Conservation (phyloP, 1,140 invertebrate species). For the Brachionus sp. region DNA sequence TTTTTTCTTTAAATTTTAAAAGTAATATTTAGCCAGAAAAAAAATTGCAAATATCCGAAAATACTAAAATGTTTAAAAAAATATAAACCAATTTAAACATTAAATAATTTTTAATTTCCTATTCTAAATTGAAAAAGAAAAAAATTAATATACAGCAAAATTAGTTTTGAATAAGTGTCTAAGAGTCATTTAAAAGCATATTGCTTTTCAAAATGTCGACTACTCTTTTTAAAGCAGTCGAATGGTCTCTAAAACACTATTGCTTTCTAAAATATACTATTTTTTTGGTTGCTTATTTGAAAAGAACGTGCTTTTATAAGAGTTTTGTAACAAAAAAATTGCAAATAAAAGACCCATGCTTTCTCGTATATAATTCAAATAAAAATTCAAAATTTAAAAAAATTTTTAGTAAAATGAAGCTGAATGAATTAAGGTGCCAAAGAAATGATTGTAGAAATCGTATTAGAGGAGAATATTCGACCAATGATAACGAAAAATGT, state of each 20-base stretch:
- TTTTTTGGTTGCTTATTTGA: neutral
- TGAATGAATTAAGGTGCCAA: conserved; percentile 8
- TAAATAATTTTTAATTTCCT: no score
- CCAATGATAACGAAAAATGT: neutral
- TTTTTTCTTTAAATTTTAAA: no score
- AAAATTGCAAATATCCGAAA: no score
- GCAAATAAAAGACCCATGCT: conserved; percentile 28
- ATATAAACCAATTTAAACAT: no score
- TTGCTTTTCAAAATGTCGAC: neutral
- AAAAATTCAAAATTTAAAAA: neutral
- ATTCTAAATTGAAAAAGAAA: no score
- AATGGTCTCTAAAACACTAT: neutral
- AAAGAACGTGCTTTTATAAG: neutral
- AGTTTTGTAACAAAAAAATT: conserved; percentile 2
- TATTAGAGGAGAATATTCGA: neutral
- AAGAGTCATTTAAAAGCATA: neutral
- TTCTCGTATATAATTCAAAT: neutral
- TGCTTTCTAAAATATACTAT: neutral
- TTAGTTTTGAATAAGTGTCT: neutral
- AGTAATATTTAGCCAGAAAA: no score
- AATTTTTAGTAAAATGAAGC: conserved; percentile 4
- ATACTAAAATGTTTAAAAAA: no score
- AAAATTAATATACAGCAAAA: neutral
- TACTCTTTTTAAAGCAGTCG: neutral
- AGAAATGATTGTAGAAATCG: neutral